These are phyloP conservation scores for Illadopsis cleaveri DNA, from an alignment of 2,113 vertebrate genomes.

Conservation along the genomic window DNA sequence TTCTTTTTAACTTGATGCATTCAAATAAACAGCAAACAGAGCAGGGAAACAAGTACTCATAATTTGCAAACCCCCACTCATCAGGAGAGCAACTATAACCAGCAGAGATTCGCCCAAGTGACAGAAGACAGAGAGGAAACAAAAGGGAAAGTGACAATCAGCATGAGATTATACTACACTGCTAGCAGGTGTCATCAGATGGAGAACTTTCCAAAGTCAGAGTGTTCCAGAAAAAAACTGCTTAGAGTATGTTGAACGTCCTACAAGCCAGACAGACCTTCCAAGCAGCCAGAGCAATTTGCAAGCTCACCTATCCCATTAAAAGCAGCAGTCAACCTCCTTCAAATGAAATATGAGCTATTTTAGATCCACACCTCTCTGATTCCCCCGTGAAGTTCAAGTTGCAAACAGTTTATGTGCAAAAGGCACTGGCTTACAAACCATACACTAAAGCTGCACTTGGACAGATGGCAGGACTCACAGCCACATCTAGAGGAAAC, in stretches of 20 bases:
- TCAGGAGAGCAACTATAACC: not conserved
- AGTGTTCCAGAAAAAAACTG: not conserved
- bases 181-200: not conserved
- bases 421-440: not conserved
- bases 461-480: not conserved
- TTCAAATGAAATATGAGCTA: not conserved
- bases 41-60: not conserved
- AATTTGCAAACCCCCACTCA: not conserved
- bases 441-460: not conserved
- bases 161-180: too few relatives aligned
- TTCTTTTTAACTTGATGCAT: not conserved
- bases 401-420: not conserved
- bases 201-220: not conserved
- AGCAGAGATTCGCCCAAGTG: not conserved
- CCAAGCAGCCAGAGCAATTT: not conserved
- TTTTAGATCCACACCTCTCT: not conserved
- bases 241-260: not conserved
- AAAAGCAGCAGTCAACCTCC: not conserved
- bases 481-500: not conserved
- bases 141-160: not conserved
- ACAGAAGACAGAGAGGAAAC: not conserved
- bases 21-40: not conserved
- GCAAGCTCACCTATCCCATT: not conserved
- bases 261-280: not conserved
- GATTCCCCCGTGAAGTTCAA: not conserved